Evolutionary conservation across 2,113 vertebrate genomes (phyloP).

Genomic region (Plotosus lineatus): DNA sequence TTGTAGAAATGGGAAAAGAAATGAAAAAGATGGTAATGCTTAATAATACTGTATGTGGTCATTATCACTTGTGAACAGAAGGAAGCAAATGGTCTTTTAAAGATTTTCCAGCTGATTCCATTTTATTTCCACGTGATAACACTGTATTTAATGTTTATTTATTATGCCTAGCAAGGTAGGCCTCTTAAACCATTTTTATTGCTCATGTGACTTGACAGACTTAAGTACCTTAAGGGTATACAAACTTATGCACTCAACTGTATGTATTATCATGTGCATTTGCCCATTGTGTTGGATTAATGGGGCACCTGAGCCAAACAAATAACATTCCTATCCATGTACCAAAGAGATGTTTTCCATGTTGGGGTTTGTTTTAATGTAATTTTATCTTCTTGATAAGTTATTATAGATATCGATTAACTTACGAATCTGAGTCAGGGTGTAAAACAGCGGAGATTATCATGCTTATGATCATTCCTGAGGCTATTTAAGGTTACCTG

Average conservation of each 20-base stretch:
- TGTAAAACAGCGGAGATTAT: background rate
- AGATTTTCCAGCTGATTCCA: too few relatives aligned
- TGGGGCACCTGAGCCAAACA: background rate
- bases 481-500: conserved; percentile 18
- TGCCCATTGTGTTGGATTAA: background rate
- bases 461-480: conserved; percentile 16
- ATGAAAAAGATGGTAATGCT: too few relatives aligned
- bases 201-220: background rate
- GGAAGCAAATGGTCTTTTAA: too few relatives aligned
- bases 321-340: background rate
- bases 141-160: too few relatives aligned
- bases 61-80: too few relatives aligned
- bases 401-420: background rate
- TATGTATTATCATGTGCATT: background rate
- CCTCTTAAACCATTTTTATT: background rate
- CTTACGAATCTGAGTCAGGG: background rate
- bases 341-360: background rate
- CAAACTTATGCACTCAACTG: background rate
- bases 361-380: background rate
- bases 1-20: too few relatives aligned
- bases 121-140: too few relatives aligned
- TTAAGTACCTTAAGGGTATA: background rate
- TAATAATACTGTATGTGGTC: too few relatives aligned
- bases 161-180: too few relatives aligned
- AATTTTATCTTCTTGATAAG: background rate